A percentile compares a stretch with the other conserved stretches of the same genome.
These are phyloP conservation scores for Amniataba percoides DNA, from an alignment of 2,797 vertebrate genomes.

Conservation along the genomic window DNA sequence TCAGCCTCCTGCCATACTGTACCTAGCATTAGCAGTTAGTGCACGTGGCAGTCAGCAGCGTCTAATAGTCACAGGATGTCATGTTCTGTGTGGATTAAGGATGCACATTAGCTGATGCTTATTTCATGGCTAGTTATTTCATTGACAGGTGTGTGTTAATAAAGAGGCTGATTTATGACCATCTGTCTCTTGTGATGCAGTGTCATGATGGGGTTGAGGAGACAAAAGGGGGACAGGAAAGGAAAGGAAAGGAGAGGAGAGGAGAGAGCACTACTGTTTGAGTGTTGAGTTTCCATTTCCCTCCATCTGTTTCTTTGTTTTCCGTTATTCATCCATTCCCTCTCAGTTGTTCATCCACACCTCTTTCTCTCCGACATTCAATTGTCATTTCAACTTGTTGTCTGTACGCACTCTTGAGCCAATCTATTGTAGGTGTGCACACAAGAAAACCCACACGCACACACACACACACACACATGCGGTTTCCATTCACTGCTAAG, in stretches of 20 bases:
- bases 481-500: constrained; percentile 49
- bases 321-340: neutral
- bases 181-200: constrained; percentile 29
- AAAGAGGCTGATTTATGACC: constrained; percentile 58
- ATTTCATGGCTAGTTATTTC: constrained; percentile 57
- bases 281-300: constrained; percentile 1
- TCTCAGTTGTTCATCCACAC: constrained; percentile 7
- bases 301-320: constrained; percentile 4
- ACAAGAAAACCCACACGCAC: constrained; percentile 16
- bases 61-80: constrained; percentile 35
- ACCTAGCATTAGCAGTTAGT: constrained; percentile 4
- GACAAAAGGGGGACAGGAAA: neutral
- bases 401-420: constrained; percentile 50
- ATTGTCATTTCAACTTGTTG: constrained; percentile 43
- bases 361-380: constrained; percentile 24
- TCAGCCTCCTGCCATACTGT: constrained; percentile 5
- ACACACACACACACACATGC: constrained; percentile 15
- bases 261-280: neutral
- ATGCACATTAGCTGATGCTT: constrained; percentile 47
- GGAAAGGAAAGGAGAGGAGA: neutral
- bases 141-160: constrained; percentile 54
- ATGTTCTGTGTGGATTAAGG: constrained; percentile 50
- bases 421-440: constrained; percentile 19
- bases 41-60: neutral
- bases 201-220: constrained; percentile 25